Percentiles rank a stretch among this genome's conserved stretches.
Conservation (phyloP, 2,113 vertebrate genomes). For the Aphelocoma coerulescens region DNA sequence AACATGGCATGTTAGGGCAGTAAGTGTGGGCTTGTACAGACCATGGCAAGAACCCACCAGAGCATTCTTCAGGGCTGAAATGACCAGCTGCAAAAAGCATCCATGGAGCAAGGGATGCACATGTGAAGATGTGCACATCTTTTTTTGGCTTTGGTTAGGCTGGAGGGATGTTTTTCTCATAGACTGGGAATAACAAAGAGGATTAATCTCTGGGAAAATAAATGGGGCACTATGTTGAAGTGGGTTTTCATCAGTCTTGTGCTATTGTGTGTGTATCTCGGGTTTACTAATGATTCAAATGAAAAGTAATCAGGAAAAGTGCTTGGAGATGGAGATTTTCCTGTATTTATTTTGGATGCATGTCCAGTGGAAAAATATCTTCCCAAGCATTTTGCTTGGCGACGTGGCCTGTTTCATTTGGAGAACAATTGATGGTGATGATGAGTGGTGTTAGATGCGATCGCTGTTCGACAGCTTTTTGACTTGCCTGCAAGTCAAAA, state of each 20-base stretch:
- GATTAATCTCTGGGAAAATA: slow-evolving; percentile 47
- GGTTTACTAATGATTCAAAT: slow-evolving; percentile 29
- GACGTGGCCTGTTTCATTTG: slow-evolving; percentile 75
- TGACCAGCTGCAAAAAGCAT: slow-evolving; percentile 30
- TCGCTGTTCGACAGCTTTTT: slow-evolving; percentile 25
- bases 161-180: slow-evolving; percentile 18
- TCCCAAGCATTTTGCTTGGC: slow-evolving; percentile 74
- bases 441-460: slow-evolving; percentile 70
- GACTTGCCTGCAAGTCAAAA: neutral
- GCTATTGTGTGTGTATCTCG: neutral
- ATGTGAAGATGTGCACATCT: neutral
- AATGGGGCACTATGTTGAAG: slow-evolving; percentile 65
- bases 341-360: slow-evolving; percentile 80
- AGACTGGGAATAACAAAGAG: slow-evolving; percentile 1
- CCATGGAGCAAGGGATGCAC: neutral
- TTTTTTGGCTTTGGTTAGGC: neutral
- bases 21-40: neutral
- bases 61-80: neutral
- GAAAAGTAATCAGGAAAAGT: slow-evolving; percentile 59
- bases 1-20: neutral
- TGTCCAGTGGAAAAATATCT: slow-evolving; percentile 79
- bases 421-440: slow-evolving; percentile 74
- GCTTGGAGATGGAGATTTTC: slow-evolving; percentile 63
- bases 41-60: neutral
- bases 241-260: slow-evolving; percentile 57